Evolutionary conservation across 1,140 invertebrate genomes (phyloP), one percentile per base, ranked within the genome.

Genomic region (Homalodisca vitripennis): DNA sequence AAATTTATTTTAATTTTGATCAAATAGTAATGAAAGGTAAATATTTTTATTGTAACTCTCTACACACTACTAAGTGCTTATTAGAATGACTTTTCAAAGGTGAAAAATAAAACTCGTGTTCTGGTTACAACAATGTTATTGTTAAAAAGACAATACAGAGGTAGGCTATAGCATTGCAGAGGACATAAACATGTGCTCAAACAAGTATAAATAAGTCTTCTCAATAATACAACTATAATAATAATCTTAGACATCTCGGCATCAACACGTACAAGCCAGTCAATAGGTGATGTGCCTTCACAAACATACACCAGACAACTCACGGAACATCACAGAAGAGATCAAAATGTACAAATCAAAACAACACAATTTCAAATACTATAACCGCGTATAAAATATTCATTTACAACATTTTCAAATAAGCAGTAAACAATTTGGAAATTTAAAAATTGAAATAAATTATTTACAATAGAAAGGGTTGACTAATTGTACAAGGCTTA

Each of bases 81-180:
- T n/a, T n/a, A n/a, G n/a, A n/a, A n/a, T n/a, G n/a, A n/a, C n/a
- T n/a, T n/a, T n/a, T n/a, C n/a, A n/a, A n/a, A n/a, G n/a, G n/a
- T n/a, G n/a, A n/a, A 41, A 41, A 41, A 41, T 41, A 17, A 41
- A 41, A 41, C 6, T 41, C 34, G 17, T 10, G 17, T 41, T 10
- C 34, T 60, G 55, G 24, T 26, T 60, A 60, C 55, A 60, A 60
- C 55, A 60, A 60, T 60, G 27, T 60, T 60, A 60, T 27, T 60
- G 55, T 27, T 60, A 60, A 60, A 60, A 60, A 60, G 55, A 60
- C 24, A 60, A 13, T 22, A 60, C 6, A 60, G 55, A 60, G 55
- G 55, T 60, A 60, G 55, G 24, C 22, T 22, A 24, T 60, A 13
- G 14, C 14, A 13, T 22, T 13, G 3, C 14, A 22, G 27, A 26